Conservation (phyloP, 2,113 vertebrate genomes). For the Eira barbara region DNA sequence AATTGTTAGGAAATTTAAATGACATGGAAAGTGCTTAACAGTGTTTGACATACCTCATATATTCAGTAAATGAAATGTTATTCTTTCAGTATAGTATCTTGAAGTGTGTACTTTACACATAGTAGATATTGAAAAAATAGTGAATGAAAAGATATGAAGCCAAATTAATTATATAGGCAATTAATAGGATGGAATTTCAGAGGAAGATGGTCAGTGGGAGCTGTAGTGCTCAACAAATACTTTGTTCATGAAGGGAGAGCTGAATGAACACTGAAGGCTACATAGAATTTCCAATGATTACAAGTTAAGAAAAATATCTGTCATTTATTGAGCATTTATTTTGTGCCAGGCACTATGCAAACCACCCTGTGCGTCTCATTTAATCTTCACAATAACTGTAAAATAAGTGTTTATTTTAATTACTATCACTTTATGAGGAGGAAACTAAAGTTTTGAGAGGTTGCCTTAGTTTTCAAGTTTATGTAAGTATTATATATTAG, state of each 20-base stretch:
- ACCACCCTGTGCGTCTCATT: neutral
- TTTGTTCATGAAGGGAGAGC: neutral
- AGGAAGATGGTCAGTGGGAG: neutral
- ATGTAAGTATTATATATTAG: neutral
- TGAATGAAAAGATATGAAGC: neutral
- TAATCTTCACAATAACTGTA: neutral
- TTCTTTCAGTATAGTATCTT: neutral
- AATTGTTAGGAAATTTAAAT: neutral
- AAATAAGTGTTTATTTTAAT: neutral
- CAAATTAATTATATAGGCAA: neutral
- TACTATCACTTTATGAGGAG: neutral
- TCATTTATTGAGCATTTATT: neutral
- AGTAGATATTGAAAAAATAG: neutral
- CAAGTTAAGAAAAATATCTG: neutral
- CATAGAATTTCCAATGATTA: neutral
- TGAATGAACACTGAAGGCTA: neutral
- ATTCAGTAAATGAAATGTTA: neutral
- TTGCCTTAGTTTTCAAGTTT: neutral
- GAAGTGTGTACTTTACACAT: neutral
- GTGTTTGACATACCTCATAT: neutral
- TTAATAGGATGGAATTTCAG: neutral
- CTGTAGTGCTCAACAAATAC: neutral
- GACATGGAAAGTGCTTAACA: neutral
- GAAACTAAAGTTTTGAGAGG: neutral
- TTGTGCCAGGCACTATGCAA: neutral